Conservation (phyloP, 2,113 vertebrate species). For the Chionodraco myersi region DNA sequence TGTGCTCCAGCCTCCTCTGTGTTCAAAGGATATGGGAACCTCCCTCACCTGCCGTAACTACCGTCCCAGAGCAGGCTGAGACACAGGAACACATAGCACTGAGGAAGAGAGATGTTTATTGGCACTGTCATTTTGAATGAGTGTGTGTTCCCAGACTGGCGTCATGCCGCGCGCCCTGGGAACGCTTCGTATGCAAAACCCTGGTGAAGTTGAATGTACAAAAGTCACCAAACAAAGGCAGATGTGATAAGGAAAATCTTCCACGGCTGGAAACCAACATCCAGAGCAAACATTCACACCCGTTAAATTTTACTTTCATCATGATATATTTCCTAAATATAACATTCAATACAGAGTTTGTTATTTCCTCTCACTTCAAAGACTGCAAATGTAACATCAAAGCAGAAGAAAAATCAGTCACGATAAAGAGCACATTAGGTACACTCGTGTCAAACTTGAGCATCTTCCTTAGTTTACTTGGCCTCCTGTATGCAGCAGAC, state of each 20-base stretch:
- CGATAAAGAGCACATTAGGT: slow-evolving; percentile 8
- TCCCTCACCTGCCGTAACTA: slow-evolving; percentile 43
- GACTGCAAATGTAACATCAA: slow-evolving; percentile 5
- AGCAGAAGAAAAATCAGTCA: slow-evolving; percentile 4
- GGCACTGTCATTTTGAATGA: slow-evolving; percentile 54
- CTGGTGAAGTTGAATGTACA: slow-evolving; percentile 22
- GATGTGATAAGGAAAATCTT: slow-evolving; percentile 14
- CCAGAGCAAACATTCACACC: slow-evolving; percentile 13
- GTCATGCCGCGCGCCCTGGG: slow-evolving; percentile 26
- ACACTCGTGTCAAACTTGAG: slow-evolving; percentile 12
- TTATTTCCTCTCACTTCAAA: slow-evolving; percentile 7
- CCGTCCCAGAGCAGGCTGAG: slow-evolving; percentile 45
- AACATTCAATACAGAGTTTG: slow-evolving; percentile 2
- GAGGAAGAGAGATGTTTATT: slow-evolving; percentile 56
- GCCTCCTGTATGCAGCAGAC: not conserved
- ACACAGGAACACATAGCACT: slow-evolving; percentile 45
- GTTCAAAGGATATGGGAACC: slow-evolving; percentile 68
- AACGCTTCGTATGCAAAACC: slow-evolving; percentile 42
- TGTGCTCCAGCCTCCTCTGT: slow-evolving; percentile 47
- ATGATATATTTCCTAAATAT: slow-evolving; percentile 9
- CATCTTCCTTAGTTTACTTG: slow-evolving; percentile 4
- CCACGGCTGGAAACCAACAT: not conserved
- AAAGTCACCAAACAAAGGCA: slow-evolving; percentile 14
- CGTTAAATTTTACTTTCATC: not conserved
- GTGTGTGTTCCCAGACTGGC: slow-evolving; percentile 45